A percentile compares a stretch with the other conserved stretches of the same genome.
phyloP scores from a whole-genome alignment of 2,797 vertebrate species.

The Clarias fuscus region DNA sequence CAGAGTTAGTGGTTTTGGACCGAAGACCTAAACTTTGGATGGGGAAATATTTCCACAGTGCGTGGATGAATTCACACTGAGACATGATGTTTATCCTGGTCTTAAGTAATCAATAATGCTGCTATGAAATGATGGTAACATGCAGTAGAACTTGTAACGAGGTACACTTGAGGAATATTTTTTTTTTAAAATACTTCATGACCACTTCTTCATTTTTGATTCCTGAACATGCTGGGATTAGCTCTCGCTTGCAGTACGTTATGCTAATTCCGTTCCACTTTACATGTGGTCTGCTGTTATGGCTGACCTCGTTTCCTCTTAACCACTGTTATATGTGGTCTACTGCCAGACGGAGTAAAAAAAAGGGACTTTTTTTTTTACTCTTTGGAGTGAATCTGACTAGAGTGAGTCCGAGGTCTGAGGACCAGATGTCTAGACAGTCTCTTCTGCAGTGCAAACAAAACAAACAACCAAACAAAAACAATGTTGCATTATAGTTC shows the following conservation, averaged over 20 bases:
- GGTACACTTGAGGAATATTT: neutral
- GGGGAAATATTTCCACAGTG: neutral
- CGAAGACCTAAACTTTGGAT: neutral
- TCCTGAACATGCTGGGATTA: neutral
- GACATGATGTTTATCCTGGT: neutral
- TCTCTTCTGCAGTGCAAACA: conserved; percentile 33
- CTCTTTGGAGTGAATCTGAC: conserved; percentile 42
- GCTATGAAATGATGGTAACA: neutral
- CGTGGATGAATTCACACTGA: neutral
- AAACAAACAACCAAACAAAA: conserved; percentile 9
- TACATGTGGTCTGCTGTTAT: conserved; percentile 14
- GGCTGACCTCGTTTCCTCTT: conserved; percentile 53
- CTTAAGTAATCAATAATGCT: neutral
- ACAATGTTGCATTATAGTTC: neutral
- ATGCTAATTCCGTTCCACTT: neutral
- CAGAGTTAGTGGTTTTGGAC: neutral
- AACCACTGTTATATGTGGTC: conserved; percentile 41
- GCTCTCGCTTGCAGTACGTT: neutral
- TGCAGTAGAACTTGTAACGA: neutral
- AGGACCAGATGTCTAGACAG: conserved; percentile 64
- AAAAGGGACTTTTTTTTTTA: neutral
- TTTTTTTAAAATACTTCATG: neutral
- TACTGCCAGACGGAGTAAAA: neutral
- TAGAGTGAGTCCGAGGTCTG: conserved; percentile 12
- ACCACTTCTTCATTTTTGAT: too few species aligned